Conservation (phyloP, 35 echinoderm and acorn worm genomes). For the Apostichopus californicus region DNA sequence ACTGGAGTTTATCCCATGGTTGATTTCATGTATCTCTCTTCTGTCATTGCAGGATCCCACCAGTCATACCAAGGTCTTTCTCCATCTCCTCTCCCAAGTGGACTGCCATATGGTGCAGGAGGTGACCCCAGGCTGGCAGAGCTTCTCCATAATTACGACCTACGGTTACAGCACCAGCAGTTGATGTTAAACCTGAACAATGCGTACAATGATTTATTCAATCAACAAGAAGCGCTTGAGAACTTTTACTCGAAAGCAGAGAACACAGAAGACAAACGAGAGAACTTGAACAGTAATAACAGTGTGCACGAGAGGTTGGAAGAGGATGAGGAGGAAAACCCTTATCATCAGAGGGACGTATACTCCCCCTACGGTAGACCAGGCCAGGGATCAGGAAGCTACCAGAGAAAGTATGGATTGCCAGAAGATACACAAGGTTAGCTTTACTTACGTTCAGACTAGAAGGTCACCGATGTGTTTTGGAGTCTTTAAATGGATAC, state of each 20-base stretch:
- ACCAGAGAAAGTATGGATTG: constrained; percentile 20
- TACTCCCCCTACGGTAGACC: constrained; percentile 45
- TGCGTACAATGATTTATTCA: constrained; percentile 85
- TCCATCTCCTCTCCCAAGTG: constrained; percentile 11
- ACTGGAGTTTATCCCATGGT: no score
- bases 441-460: not conserved
- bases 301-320: constrained; percentile 6
- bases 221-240: constrained; percentile 78
- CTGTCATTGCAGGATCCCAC: not conserved
- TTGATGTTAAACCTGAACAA: constrained; percentile 91
- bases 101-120: not conserved
- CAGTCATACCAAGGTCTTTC: constrained; percentile 30
- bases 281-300: constrained; percentile 41
- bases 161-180: constrained; percentile 94
- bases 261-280: constrained; percentile 6
- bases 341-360: not conserved
- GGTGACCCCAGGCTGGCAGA: constrained; percentile 67
- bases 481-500: no score
- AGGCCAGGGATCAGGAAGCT: not conserved
- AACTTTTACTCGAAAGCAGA: constrained; percentile 49
- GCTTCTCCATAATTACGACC: constrained; percentile 77
- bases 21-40: no score
- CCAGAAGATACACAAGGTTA: not conserved
- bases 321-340: not conserved
- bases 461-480: not conserved